Evolutionary conservation across 2,113 vertebrate species (phyloP).

Genomic region (Megalops atlanticus): DNA sequence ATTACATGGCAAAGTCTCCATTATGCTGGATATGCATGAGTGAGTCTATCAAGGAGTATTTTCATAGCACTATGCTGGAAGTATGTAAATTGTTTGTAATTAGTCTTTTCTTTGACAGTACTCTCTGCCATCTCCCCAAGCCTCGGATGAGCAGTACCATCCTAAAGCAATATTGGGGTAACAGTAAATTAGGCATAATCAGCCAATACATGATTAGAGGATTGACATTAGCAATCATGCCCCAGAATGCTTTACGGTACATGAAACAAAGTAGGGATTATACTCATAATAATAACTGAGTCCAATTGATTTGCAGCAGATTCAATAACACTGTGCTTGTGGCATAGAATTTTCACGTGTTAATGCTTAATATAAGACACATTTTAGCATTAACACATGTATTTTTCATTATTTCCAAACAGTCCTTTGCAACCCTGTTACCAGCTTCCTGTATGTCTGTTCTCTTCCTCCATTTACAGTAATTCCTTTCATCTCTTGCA

Average conservation of each 20-base stretch:
- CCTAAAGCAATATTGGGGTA: too few relatives aligned
- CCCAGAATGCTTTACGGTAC: neutral
- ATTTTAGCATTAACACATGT: too few relatives aligned
- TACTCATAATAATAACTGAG: neutral
- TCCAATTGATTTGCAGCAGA: neutral
- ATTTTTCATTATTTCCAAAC: neutral
- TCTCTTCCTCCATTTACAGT: neutral
- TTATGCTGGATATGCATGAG: too few relatives aligned
- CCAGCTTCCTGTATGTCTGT: neutral
- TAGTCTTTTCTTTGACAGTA: too few relatives aligned
- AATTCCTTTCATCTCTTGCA: neutral
- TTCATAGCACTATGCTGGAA: too few relatives aligned
- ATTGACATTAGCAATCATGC: neutral
- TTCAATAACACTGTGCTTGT: neutral
- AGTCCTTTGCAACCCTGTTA: neutral
- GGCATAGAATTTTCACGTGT: neutral
- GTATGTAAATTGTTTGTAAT: too few relatives aligned
- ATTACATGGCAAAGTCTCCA: too few relatives aligned
- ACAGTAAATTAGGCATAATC: too few relatives aligned
- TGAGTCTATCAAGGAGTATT: too few relatives aligned
- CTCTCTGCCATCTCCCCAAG: too few relatives aligned
- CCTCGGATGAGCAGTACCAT: too few relatives aligned
- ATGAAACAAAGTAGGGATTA: neutral
- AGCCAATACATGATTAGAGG: neutral
- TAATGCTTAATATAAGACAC: too few relatives aligned